Percentiles rank a stretch among this genome's conserved stretches.
These are phyloP conservation scores for Epinotia bilunana DNA, from an alignment of 2,888 invertebrate species.

Conservation along the genomic window DNA sequence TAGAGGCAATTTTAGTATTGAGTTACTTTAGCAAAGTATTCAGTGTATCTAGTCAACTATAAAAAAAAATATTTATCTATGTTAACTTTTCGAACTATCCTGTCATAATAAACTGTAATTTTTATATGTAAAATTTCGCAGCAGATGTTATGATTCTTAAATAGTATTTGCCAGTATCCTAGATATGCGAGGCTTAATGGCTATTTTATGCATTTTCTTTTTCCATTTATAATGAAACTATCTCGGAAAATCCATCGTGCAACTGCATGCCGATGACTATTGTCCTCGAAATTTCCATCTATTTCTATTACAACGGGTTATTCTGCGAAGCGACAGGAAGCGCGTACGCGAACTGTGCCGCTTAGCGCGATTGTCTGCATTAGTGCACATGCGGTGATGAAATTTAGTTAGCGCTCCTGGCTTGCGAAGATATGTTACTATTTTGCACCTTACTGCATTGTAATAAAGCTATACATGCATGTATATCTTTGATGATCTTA, in stretches of 20 bases:
- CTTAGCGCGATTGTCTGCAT: slow-evolving; percentile 55
- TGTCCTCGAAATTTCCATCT: slow-evolving; percentile 28
- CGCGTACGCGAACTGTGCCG: slow-evolving; percentile 48
- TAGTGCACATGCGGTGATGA: slow-evolving; percentile 49
- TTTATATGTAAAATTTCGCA: no score
- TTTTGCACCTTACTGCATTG: background rate
- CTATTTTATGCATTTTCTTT: background rate
- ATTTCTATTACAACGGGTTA: slow-evolving; percentile 30
- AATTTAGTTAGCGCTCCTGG: slow-evolving; percentile 37
- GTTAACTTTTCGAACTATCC: no score
- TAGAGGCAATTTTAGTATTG: background rate
- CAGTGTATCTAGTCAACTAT: no score
- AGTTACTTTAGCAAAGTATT: no score
- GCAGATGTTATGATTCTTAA: no score
- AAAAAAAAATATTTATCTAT: no score
- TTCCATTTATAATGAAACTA: background rate
- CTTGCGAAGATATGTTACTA: background rate
- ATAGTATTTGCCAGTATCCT: background rate
- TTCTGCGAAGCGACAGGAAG: slow-evolving; percentile 60
- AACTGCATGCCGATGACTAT: slow-evolving; percentile 1
- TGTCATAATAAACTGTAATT: no score
- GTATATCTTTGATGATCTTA: background rate
- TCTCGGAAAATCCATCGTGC: background rate
- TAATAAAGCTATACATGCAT: background rate
- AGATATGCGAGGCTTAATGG: no score